These are phyloP conservation scores for Tragelaphus buxtoni DNA, from an alignment of 2,113 vertebrate genomes.

Conservation along the genomic window DNA sequence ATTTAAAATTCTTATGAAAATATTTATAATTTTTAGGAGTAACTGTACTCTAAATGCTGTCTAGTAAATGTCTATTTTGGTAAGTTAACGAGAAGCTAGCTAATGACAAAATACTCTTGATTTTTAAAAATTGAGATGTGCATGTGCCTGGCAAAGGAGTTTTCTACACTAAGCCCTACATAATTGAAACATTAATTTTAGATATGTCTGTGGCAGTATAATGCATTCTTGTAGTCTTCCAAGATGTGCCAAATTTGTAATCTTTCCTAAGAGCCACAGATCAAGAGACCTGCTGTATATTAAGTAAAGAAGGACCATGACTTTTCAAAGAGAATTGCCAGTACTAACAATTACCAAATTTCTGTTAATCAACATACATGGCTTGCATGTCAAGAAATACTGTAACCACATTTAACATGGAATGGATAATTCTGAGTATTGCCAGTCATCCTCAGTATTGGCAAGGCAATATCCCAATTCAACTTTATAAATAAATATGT, in stretches of 20 bases:
- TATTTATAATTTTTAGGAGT: not conserved
- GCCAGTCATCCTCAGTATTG: not conserved
- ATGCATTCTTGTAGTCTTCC: not conserved
- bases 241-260: slow-evolving; percentile 5
- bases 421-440: not conserved
- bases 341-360: not conserved
- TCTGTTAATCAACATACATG: not conserved
- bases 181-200: slow-evolving; percentile 17
- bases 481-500: not conserved
- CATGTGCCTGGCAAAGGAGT: not conserved
- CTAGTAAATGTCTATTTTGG: not conserved
- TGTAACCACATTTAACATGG: not conserved
- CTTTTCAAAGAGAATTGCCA: not conserved
- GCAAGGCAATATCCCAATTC: not conserved
- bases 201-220: not conserved
- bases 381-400: not conserved
- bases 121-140: not conserved
- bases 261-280: not conserved
- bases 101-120: not conserved
- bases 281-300: not conserved
- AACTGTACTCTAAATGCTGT: not conserved
- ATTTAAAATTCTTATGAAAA: not conserved
- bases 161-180: not conserved
- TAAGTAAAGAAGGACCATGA: not conserved
- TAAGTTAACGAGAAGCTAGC: not conserved